Evolutionary conservation across 2,797 vertebrate genomes (phyloP).

Genomic region (Chelonia mydas): DNA sequence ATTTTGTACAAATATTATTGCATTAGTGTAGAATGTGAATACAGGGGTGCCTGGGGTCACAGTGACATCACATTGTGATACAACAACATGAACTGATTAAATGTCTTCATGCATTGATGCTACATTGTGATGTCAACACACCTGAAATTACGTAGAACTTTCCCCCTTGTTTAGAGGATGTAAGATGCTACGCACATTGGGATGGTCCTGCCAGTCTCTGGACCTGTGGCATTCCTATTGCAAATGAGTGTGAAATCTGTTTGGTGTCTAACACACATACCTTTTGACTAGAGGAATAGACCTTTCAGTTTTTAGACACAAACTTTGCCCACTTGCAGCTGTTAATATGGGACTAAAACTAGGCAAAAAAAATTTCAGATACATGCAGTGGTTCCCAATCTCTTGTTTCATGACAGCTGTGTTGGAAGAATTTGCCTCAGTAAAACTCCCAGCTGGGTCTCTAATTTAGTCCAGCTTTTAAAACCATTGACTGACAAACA

Average conservation of each 20-base stretch:
- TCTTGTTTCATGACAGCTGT: slow-evolving; percentile 8
- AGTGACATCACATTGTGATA: neutral
- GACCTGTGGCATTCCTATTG: neutral
- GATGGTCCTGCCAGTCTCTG: neutral
- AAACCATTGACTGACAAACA: slow-evolving; percentile 34
- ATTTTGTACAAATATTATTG: neutral
- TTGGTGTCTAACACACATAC: neutral
- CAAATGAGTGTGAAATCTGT: rapidly evolving
- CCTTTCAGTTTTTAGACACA: neutral
- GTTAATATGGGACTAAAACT: neutral
- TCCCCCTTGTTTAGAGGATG: neutral
- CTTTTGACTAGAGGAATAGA: neutral
- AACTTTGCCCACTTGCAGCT: neutral
- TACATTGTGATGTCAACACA: neutral
- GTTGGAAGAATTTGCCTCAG: slow-evolving; percentile 57
- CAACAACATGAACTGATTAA: neutral
- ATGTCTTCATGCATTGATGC: neutral
- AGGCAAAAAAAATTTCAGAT: neutral
- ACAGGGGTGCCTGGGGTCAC: neutral
- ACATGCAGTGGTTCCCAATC: slow-evolving; percentile 25
- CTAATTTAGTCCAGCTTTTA: slow-evolving; percentile 50
- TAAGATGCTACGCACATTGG: neutral
- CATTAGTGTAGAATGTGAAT: neutral
- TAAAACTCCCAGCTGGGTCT: slow-evolving; percentile 56
- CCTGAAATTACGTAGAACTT: neutral